phyloP scores from a whole-genome alignment of 2,797 vertebrate genomes.

The Spatula versicolor region DNA sequence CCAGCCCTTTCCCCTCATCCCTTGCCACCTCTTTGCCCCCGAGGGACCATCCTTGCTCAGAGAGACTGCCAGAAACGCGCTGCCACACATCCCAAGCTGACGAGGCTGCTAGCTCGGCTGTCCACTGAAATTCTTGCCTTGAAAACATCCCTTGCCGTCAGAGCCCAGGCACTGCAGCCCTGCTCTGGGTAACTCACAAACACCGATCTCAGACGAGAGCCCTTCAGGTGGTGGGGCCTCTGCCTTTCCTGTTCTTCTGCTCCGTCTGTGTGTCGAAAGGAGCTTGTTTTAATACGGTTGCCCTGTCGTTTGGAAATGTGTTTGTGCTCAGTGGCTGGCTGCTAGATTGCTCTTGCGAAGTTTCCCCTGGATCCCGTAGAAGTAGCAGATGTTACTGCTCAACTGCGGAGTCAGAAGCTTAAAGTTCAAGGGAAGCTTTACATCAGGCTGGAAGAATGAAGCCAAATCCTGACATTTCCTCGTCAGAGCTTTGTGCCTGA shows the following conservation, averaged over 20 bases:
- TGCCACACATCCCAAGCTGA: accelerated
- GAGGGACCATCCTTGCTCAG: accelerated
- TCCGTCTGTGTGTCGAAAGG: background rate
- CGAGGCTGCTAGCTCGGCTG: background rate
- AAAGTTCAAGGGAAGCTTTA: conserved; percentile 41
- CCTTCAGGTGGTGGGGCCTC: background rate
- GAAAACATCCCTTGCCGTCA: background rate
- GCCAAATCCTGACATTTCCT: conserved; percentile 24
- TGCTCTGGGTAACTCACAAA: accelerated
- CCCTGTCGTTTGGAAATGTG: background rate
- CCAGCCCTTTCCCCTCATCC: background rate
- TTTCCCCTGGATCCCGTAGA: conserved; percentile 19
- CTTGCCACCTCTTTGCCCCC: background rate
- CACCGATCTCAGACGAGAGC: background rate
- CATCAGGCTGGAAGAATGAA: conserved; percentile 19
- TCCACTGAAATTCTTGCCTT: background rate
- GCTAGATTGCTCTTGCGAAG: background rate
- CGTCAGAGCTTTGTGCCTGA: background rate
- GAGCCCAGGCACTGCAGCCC: accelerated
- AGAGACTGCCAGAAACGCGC: background rate
- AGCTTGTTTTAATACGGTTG: conserved; percentile 6
- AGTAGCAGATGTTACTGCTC: conserved; percentile 45
- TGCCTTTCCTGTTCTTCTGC: conserved; percentile 55
- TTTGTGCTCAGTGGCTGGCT: background rate
- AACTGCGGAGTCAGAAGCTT: conserved; percentile 9